Base-by-base conservation (phyloP, 2,113 vertebrate species). In the Ictalurus punctatus region DNA sequence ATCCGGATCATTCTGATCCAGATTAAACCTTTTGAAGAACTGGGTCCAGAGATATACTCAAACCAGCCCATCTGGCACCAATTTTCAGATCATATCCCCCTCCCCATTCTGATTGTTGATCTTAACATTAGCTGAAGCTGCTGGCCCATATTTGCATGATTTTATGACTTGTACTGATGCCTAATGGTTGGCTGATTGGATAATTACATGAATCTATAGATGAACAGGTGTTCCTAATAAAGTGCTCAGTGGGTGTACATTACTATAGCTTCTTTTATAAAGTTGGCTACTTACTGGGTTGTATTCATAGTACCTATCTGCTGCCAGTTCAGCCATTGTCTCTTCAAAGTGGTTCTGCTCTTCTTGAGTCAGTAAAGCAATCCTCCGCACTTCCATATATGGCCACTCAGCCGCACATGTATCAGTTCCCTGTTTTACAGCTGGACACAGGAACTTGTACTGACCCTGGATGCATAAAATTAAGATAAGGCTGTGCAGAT, bases 311-410 rank as follows among this genome's bases (percentile, higher is more conserved):
- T 93, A 94, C 48, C 90, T 86, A n/a, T 80, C 37, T 2, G 93
- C 93, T 48, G 95, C 94, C 76, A 95, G n/a, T 0, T 1, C 89
- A 0, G 93, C 94, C 3, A 95, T 90, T 3, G 44, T 94, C 85
- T 94, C 93, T 59, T 96, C 95, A 91, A 95, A 96, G 91, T 95
- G 71, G 23, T 80, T 40, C 93, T 95, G 95, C 86, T 96, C 95
- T 27, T 93, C 83, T 12, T 76, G 0, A 5, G 94, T 95, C 86
- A 96, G 92, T 48, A 93, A 88, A 1, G 95, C 95, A 91, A 96
- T 91, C 54, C 92, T 92, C 79, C 95, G 94, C 48, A 96, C 94
- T 84, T 96, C 95, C 1, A 90, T 69, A 12, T 96, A 96, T 0
- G 94, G 0, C 95, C 95, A 95, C 1, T 27, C 85, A 0, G 61